Percentiles rank a stretch among this genome's conserved stretches.
Evolutionary conservation across 2,888 invertebrate species (phyloP).

Genomic region (Campoplex nolae): DNA sequence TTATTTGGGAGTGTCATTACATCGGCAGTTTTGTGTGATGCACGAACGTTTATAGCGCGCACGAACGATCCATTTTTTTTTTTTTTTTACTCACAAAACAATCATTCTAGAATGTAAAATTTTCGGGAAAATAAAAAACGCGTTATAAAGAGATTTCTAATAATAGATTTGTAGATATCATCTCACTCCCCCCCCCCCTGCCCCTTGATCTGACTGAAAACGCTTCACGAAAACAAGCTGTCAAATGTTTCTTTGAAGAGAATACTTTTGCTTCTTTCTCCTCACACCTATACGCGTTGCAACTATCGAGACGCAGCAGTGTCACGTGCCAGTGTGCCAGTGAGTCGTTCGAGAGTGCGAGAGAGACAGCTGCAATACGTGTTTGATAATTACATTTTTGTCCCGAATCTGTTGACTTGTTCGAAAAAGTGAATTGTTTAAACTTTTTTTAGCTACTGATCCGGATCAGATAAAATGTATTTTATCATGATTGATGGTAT

Average conservation of each 20-base stretch:
- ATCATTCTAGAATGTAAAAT: conserved; percentile 30
- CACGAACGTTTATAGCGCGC: not conserved
- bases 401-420: not conserved
- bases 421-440: not conserved
- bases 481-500: not conserved
- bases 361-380: not conserved
- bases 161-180: conserved; percentile 15
- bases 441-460: not conserved
- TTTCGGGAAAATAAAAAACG: conserved; percentile 28
- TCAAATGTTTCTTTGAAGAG: conserved; percentile 6
- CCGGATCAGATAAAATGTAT: not conserved
- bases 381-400: not conserved
- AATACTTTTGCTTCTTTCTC: not conserved
- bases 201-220: not conserved
- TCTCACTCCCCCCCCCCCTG: conserved; percentile 11
- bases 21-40: conserved; percentile 36
- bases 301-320: not conserved
- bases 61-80: not conserved
- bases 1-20: conserved; percentile 48
- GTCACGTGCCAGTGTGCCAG: conserved; percentile 6
- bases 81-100: not conserved
- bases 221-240: conserved; percentile 15
- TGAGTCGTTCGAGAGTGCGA: not conserved
- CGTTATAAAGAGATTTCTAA: conserved; percentile 3
- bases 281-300: not conserved